Evolutionary conservation across 2,888 invertebrate genomes (phyloP), one percentile per base, ranked within the genome.

Genomic region (Drosophila dives): DNA sequence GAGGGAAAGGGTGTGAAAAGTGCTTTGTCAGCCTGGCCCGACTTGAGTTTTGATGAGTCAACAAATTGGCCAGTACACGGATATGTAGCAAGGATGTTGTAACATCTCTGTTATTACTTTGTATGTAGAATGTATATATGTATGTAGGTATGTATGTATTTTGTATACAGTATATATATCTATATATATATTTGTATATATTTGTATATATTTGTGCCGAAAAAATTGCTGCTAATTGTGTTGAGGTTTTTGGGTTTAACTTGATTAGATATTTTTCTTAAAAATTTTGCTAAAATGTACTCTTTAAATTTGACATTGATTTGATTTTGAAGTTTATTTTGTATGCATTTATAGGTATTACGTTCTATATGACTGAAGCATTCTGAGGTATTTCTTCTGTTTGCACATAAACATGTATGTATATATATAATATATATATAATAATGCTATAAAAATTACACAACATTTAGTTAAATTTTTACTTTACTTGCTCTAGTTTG

Each of bases 381-480:
- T 72, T 72, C 50, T 80, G 70, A 81, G 80, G 80, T 81, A 83
- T 80, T 80, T 72, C 36, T 59, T 65, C 50, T 54, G 53, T 72
- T 64, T 59, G 49, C 54, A 78, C 78, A 77, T 60, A 75, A 59
- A 74, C 26, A 51, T 55, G 48, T 36, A 45, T 36, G 45, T 36
- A 32, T 55, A 33, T 55, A 2, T 45, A 48, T 20, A n/a, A 59
- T 45, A n/a, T 49, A 33, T 58, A 36, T 48, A 50, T 58, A 65
- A 80, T 70, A 76, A 80, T 77, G 87, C 86, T 87, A 89, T 87
- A 83, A 83, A 90, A 87, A 90, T 80, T 53, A 87, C 90, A 87
- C 86, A 88, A 87, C 86, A 87, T 87, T 83, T 79, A 86, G 73
- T 90, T 74, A 74, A 71, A 50, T 75, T 79, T 79, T 77, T 64